A percentile compares a stretch with the other conserved stretches of the same genome.
These are phyloP conservation scores for Chunga burmeisteri DNA, from an alignment of 2,113 vertebrate genomes.

Conservation along the genomic window DNA sequence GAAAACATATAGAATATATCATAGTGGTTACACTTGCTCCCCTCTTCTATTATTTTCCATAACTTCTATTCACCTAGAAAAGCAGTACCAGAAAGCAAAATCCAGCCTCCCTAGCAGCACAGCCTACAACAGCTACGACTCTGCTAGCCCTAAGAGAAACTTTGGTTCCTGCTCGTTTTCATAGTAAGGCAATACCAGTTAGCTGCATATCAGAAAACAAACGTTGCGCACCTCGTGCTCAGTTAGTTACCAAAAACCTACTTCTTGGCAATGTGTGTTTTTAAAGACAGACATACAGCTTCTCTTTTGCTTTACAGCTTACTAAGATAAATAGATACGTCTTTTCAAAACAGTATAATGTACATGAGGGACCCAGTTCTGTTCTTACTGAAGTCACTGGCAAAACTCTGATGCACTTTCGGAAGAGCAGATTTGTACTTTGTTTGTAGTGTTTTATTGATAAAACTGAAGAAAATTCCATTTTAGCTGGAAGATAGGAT, in stretches of 20 bases:
- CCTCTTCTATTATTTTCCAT: neutral
- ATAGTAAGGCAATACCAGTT: neutral
- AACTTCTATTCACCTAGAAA: slow-evolving; percentile 2
- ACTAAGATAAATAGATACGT: neutral
- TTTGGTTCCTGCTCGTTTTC: slow-evolving; percentile 22
- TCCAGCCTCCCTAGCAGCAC: neutral
- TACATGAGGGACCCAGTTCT: neutral
- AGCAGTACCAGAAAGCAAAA: slow-evolving; percentile 32
- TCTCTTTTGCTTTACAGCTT: neutral
- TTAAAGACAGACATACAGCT: neutral
- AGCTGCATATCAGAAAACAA: neutral
- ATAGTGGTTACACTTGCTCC: slow-evolving; percentile 36
- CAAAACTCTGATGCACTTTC: neutral
- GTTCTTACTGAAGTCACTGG: neutral
- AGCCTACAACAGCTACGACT: neutral
- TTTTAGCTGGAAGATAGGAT: neutral
- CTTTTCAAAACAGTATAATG: neutral
- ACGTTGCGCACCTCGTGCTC: neutral
- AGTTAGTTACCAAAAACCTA: neutral
- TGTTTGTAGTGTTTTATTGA: neutral
- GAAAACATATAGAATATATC: slow-evolving; percentile 22
- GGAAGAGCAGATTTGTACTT: neutral
- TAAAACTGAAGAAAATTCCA: neutral
- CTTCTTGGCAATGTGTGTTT: neutral
- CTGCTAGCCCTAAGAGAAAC: slow-evolving; percentile 10